Evolutionary conservation across 1,140 invertebrate genomes (phyloP).

Genomic region (Rhopalosiphum padi): DNA sequence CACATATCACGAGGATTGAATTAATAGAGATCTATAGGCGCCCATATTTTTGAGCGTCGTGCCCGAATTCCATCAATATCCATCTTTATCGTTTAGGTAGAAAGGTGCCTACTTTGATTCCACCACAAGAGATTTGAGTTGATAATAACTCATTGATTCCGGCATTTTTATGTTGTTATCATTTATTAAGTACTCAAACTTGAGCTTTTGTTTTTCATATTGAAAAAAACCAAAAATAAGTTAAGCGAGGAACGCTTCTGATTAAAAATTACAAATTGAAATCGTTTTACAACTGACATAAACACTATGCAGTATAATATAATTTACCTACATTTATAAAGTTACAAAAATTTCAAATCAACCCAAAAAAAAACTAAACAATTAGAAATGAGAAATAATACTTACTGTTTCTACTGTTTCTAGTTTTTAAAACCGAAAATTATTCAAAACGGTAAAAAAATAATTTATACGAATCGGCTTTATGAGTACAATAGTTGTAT

Average conservation of each 20-base stretch:
- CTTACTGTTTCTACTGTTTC: too few species aligned
- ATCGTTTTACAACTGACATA: not conserved
- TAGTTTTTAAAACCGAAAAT: not conserved
- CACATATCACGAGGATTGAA: not conserved
- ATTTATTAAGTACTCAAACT: not conserved
- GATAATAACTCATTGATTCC: not conserved
- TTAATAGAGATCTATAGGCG: not conserved
- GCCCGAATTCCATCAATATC: not conserved
- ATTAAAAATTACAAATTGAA: not conserved
- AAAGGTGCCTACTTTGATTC: not conserved
- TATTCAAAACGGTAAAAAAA: not conserved
- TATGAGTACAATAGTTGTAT: too few species aligned
- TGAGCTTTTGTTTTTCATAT: not conserved
- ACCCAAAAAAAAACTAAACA: too few species aligned
- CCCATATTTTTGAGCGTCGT: not conserved
- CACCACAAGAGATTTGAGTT: too few species aligned
- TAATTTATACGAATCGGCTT: not conserved
- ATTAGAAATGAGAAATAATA: not conserved
- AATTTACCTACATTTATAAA: too few species aligned
- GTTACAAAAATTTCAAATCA: too few species aligned
- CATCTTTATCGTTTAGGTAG: accelerated
- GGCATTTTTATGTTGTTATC: not conserved
- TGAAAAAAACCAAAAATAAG: not conserved
- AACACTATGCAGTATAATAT: too few species aligned
- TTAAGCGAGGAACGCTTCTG: too few species aligned